Percentiles rank a stretch among this genome's conserved stretches.
Conservation (phyloP, 1,140 invertebrate species). For the Colletes gigas region DNA sequence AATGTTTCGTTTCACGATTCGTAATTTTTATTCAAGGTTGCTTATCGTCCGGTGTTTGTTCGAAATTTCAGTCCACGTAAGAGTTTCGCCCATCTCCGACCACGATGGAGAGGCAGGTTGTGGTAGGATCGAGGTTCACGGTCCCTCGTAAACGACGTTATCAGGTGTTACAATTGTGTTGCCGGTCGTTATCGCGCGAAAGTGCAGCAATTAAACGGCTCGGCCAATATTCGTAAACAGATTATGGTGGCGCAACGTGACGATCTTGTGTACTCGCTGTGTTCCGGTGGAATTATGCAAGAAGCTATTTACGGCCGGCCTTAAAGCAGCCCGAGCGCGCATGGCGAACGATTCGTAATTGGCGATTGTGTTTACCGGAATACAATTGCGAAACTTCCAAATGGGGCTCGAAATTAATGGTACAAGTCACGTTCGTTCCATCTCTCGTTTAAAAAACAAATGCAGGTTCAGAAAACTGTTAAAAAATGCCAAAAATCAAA, state of each 20-base stretch:
- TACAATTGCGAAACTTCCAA: not conserved
- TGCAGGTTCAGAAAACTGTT: no score
- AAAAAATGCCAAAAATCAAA: no score
- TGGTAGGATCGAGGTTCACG: not conserved
- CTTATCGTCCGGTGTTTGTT: no score
- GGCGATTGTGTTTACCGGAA: constrained; percentile 9
- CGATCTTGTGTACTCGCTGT: constrained; percentile 5
- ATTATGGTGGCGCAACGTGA: constrained; percentile 33
- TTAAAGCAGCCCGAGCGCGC: not conserved
- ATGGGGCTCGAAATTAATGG: no score
- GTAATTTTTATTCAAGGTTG: no score
- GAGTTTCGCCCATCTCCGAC: not conserved
- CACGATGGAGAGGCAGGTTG: no score
- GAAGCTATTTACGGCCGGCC: constrained; percentile 21
- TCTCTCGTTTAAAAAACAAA: no score
- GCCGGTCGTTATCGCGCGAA: constrained; percentile 40
- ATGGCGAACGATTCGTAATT: not conserved
- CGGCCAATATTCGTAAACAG: constrained; percentile 55
- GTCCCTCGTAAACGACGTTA: constrained; percentile 31
- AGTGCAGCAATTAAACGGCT: constrained; percentile 34
- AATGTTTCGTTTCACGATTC: no score
- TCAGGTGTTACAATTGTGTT: constrained; percentile 53
- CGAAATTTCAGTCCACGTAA: no score
- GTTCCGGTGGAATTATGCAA: constrained; percentile 47
- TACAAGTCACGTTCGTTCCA: no score